A percentile compares a stretch with the other conserved stretches of the same genome.
These are phyloP conservation scores for Geotrypetes seraphini DNA, from an alignment of 2,797 vertebrate species.

Conservation along the genomic window DNA sequence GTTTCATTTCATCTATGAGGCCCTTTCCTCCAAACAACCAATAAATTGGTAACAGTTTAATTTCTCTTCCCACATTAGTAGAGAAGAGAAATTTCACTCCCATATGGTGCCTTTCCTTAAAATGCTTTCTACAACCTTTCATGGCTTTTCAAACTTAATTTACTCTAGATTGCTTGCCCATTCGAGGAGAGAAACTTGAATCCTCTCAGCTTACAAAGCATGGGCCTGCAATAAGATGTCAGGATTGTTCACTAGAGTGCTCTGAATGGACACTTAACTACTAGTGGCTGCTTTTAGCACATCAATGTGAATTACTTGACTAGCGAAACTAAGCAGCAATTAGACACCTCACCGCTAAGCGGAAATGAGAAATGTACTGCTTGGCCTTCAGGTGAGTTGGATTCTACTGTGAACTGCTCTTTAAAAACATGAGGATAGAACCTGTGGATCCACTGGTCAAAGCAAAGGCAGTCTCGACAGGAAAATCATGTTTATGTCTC, in stretches of 20 bases:
- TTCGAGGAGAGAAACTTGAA: slow-evolving; percentile 59
- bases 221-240: slow-evolving; percentile 42
- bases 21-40: slow-evolving; percentile 2
- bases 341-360: slow-evolving; percentile 44
- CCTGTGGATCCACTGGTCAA: slow-evolving; percentile 19
- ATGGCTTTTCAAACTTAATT: slow-evolving; percentile 69
- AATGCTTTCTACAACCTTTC: slow-evolving; percentile 40
- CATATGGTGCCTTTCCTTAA: slow-evolving; percentile 33
- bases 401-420: slow-evolving; percentile 32
- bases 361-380: slow-evolving; percentile 57
- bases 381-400: slow-evolving; percentile 49
- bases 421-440: too few species aligned
- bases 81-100: slow-evolving; percentile 6
- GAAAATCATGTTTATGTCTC: too few species aligned
- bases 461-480: slow-evolving; percentile 11
- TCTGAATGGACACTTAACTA: slow-evolving; percentile 40
- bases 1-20: neutral
- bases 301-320: slow-evolving; percentile 52
- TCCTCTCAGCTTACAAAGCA: slow-evolving; percentile 33
- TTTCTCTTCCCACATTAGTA: slow-evolving; percentile 12
- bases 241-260: slow-evolving; percentile 40
- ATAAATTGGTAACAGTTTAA: neutral
- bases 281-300: slow-evolving; percentile 47
- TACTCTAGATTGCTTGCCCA: slow-evolving; percentile 71
- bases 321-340: slow-evolving; percentile 54